Evolutionary conservation across 2,888 invertebrate genomes (phyloP).

Genomic region (Sepioteuthis lessoniana): DNA sequence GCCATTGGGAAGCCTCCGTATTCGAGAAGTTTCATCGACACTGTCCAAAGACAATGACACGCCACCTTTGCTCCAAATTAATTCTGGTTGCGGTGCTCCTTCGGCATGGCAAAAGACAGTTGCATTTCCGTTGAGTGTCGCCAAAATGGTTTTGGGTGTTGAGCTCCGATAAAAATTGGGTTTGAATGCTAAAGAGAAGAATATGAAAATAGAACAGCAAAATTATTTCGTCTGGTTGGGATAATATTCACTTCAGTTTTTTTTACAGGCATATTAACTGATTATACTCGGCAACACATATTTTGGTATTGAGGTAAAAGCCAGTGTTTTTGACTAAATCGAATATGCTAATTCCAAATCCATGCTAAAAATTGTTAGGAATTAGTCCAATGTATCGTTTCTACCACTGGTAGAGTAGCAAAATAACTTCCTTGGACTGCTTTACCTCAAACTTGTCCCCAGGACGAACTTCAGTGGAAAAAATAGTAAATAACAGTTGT

Average conservation of each 20-base stretch:
- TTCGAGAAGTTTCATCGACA: conserved; percentile 52
- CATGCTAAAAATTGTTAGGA: too few relatives aligned
- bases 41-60: conserved; percentile 52
- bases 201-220: background rate
- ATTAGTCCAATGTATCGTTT: too few relatives aligned
- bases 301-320: too few relatives aligned
- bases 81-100: conserved; percentile 87
- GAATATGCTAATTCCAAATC: too few relatives aligned
- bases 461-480: too few relatives aligned
- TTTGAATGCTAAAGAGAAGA: conserved; percentile 76
- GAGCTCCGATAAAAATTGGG: conserved; percentile 93
- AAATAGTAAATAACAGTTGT: too few relatives aligned
- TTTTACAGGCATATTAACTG: too few relatives aligned
- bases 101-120: conserved; percentile 92
- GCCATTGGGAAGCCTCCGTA: conserved; percentile 86
- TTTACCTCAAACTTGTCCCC: too few relatives aligned
- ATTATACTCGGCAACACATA: too few relatives aligned
- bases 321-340: too few relatives aligned
- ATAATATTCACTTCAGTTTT: background rate
- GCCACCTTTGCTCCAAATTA: conserved; percentile 92
- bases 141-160: conserved; percentile 86
- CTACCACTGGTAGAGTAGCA: too few relatives aligned
- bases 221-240: background rate
- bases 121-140: conserved; percentile 92
- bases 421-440: too few relatives aligned